Base-by-base conservation (phyloP, 2,888 invertebrate genomes). In the Disparrhopalites patrizii region DNA sequence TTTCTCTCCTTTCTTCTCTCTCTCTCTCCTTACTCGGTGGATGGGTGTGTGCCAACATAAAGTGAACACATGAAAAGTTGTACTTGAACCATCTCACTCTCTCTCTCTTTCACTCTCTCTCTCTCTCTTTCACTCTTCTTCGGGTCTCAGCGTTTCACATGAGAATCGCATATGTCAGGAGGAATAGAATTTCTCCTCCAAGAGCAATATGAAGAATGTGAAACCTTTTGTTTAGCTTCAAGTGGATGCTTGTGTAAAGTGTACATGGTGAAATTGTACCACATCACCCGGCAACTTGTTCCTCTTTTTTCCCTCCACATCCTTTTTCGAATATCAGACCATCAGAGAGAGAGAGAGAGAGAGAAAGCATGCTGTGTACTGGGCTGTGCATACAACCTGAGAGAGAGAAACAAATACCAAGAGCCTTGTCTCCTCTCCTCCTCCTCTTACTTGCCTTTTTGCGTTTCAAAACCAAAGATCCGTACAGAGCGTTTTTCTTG, bases 131-230 rank as follows among this genome's bases (percentile, higher is more conserved):
- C n/a, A n/a, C n/a, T n/a, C n/a, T n/a, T n/a, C n/a, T n/a, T n/a
- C n/a, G n/a, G n/a, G n/a, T n/a, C n/a, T n/a, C n/a, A n/a, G n/a
- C n/a, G 40, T 40, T 40, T 40, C 3, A 40, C n/a, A 40, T 10
- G 25, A 3, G 13, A 51, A 20, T 25, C 27, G 5, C 20, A 15
- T 20, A 13, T 51, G 23, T 20, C 23, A 10, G 23, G 38, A 1
- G 33, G 54, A 54, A 38, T 61, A 28, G 43, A 61, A 61, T 61
- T 28, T 50, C 33, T 61, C 51, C 51, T 31, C 61, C 61, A 61
- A 61, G 51, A 50, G 61, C 51, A 61, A 51, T 61, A 61, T 61
- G 61, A 61, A 61, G 61, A 51, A 61, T 61, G 61, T 61, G 51
- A 61, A 61, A 36, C 61, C 61, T 61, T 61, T 61, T 51, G 61